phyloP scores from a whole-genome alignment of 2,888 invertebrate species.

The Cylindroiulus punctatus region DNA sequence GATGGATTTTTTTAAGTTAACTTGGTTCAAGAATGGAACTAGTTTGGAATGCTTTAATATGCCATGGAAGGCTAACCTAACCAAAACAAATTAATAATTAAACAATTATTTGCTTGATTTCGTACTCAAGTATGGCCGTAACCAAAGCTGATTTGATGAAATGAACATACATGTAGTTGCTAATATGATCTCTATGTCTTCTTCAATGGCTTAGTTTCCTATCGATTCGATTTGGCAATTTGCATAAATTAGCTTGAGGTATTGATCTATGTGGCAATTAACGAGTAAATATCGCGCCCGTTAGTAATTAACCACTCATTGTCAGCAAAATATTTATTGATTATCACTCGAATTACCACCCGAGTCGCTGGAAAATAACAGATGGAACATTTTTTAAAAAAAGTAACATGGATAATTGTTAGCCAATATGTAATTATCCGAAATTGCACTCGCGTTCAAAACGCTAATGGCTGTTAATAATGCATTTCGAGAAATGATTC shows the following conservation, averaged over 20 bases:
- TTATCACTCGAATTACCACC: slow-evolving; percentile 5
- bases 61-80: too few relatives aligned
- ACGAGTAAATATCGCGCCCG: slow-evolving; percentile 1
- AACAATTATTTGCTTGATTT: too few relatives aligned
- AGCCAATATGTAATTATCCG: slow-evolving; percentile 23
- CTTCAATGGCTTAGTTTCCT: neutral
- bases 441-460: neutral
- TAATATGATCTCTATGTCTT: too few relatives aligned
- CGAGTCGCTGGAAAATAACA: neutral
- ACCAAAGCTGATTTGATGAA: too few relatives aligned
- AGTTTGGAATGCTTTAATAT: too few relatives aligned
- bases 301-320: slow-evolving; percentile 2
- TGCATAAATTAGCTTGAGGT: neutral
- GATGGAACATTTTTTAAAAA: slow-evolving; percentile 1
- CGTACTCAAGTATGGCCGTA: too few relatives aligned
- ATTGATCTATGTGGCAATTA: neutral
- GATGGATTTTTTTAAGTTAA: too few relatives aligned
- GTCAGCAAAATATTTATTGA: slow-evolving; percentile 30
- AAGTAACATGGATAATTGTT: slow-evolving; percentile 15
- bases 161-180: too few relatives aligned
- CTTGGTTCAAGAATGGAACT: too few relatives aligned
- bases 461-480: slow-evolving; percentile 12
- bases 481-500: neutral
- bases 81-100: too few relatives aligned
- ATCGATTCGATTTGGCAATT: slow-evolving; percentile 23